phyloP scores from a whole-genome alignment of 2,888 invertebrate genomes.

The Thysanoteuthis rhombus region DNA sequence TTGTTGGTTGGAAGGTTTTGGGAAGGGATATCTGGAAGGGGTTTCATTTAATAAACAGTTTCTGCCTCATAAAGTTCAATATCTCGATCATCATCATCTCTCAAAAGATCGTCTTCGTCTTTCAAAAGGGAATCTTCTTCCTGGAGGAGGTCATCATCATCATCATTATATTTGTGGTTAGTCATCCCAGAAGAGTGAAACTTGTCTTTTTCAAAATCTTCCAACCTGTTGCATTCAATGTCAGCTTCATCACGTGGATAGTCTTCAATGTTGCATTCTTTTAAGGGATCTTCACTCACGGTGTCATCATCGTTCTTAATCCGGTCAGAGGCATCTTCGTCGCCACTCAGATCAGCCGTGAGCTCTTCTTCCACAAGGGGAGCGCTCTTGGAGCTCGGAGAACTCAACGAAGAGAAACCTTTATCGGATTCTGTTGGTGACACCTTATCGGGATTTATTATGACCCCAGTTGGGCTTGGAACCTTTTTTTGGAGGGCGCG shows the following conservation, averaged over 20 bases:
- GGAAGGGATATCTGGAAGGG: not conserved
- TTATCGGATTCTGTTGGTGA: conserved; percentile 28
- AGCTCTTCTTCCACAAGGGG: conserved; percentile 14
- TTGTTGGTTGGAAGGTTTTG: not conserved
- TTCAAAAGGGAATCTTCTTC: conserved; percentile 12
- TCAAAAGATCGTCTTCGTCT: not conserved
- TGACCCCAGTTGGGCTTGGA: not conserved
- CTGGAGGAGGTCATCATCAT: not conserved
- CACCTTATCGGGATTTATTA: not conserved
- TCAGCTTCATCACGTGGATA: not conserved
- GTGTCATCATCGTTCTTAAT: not conserved
- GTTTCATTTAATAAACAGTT: not conserved
- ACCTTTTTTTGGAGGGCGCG: not conserved
- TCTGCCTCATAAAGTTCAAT: not conserved
- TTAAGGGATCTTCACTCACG: not conserved
- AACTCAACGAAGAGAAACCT: conserved; percentile 16
- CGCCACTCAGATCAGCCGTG: not conserved
- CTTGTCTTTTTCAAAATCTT: not conserved
- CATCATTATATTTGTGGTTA: not conserved
- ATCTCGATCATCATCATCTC: not conserved
- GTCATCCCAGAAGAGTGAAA: not conserved
- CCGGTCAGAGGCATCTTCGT: conserved; percentile 18
- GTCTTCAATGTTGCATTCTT: not conserved
- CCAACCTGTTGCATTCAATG: not conserved
- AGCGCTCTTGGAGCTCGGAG: not conserved